Conservation (phyloP, 2,113 vertebrate genomes). For the Oreocharis arfaki region DNA sequence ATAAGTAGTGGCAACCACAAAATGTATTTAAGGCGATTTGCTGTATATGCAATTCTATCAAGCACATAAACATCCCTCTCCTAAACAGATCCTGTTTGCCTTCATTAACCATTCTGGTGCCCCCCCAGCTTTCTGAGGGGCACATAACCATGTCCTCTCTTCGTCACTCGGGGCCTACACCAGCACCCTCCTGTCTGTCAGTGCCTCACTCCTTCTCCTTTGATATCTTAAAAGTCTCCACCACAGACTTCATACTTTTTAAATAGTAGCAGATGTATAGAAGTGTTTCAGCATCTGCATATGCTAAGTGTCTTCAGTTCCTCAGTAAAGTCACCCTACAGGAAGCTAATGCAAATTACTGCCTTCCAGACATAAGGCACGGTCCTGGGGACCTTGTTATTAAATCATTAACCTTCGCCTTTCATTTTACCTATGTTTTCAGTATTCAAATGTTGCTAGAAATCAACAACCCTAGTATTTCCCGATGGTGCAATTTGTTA, state of each 20-base stretch:
- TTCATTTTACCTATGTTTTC: background rate
- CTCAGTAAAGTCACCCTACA: background rate
- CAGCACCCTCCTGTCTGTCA: background rate
- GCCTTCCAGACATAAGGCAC: background rate
- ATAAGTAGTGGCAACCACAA: background rate
- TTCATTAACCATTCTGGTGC: background rate
- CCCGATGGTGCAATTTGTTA: background rate
- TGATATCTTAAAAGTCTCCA: background rate
- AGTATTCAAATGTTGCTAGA: constrained; percentile 2
- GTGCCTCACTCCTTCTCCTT: background rate
- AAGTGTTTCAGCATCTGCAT: background rate
- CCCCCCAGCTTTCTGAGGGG: background rate
- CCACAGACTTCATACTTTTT: background rate
- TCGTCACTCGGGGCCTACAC: background rate
- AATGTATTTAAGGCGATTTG: background rate
- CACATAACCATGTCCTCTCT: background rate
- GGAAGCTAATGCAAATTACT: constrained; percentile 35
- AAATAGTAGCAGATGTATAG: background rate
- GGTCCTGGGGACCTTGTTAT: background rate
- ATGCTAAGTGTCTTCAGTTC: background rate
- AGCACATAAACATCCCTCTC: background rate
- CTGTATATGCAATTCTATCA: background rate
- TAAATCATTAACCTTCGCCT: constrained; percentile 22
- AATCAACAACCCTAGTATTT: background rate
- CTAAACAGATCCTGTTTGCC: background rate